Percentiles rank a stretch among this genome's conserved stretches.
Conservation (phyloP, 1,140 invertebrate genomes). For the Sminthurides bifidus region DNA sequence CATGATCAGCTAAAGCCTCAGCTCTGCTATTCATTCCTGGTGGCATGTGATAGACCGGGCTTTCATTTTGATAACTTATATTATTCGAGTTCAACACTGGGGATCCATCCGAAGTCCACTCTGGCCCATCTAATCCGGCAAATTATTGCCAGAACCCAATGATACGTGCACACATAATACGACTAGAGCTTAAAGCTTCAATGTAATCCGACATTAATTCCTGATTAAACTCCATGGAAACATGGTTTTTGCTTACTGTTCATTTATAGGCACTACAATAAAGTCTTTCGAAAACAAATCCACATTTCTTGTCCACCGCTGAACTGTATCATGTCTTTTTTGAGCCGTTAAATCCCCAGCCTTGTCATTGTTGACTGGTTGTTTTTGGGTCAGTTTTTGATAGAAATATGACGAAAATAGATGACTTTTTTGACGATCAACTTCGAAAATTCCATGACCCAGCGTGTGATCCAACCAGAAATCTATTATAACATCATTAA, state of each 20-base stretch:
- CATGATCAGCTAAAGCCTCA: background rate
- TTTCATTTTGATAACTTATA: background rate
- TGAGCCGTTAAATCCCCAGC: conserved; percentile 57
- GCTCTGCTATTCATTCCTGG: background rate
- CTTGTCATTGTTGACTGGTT: conserved; percentile 42
- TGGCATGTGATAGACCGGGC: background rate
- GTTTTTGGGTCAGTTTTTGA: conserved; percentile 76
- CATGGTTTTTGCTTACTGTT: conserved; percentile 57
- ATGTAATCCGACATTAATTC: background rate
- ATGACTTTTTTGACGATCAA: conserved; percentile 67
- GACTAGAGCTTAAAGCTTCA: background rate
- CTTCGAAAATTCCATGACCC: conserved; percentile 20
- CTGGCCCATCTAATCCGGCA: conserved; percentile 61
- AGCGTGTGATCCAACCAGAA: conserved; percentile 53
- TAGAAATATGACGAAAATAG: conserved; percentile 97
- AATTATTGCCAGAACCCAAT: conserved; percentile 96
- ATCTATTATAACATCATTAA: conserved; percentile 96
- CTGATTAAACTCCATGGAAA: background rate
- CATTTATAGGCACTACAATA: conserved; percentile 92
- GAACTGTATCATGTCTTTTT: conserved; percentile 74
- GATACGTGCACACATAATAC: conserved; percentile 45
- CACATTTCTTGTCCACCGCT: conserved; percentile 91
- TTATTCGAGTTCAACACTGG: background rate
- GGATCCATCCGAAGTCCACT: background rate
- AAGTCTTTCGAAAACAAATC: conserved; percentile 96